Percentiles rank a stretch among this genome's conserved stretches.
These are phyloP conservation scores for Pteronura brasiliensis DNA, from an alignment of 2,113 vertebrate genomes.

Conservation along the genomic window DNA sequence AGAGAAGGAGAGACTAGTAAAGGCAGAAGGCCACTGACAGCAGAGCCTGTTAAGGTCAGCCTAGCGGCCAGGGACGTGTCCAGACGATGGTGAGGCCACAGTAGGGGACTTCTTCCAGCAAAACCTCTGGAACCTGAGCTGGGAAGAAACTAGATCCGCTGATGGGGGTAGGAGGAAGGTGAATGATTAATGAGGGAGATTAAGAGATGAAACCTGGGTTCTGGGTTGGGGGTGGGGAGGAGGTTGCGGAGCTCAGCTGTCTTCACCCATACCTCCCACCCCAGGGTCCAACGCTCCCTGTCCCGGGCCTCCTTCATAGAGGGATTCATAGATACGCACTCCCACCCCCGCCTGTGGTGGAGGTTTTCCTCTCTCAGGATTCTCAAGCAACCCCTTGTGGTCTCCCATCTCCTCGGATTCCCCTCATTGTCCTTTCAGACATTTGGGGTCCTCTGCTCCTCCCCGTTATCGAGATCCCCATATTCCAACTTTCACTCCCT, in stretches of 20 bases:
- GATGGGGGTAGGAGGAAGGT: background rate
- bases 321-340: background rate
- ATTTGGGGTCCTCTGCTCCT: background rate
- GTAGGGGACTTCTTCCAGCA: conserved; percentile 37
- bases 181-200: conserved; percentile 77
- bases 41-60: background rate
- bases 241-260: background rate
- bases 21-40: background rate
- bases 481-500: background rate
- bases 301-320: background rate
- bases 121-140: conserved; percentile 63
- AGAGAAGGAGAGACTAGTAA: background rate
- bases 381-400: background rate
- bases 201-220: conserved; percentile 67
- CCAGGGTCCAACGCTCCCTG: background rate
- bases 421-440: background rate
- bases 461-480: background rate
- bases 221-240: background rate
- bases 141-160: conserved; percentile 55
- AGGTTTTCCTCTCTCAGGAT: background rate
- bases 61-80: background rate
- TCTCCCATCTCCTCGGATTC: background rate
- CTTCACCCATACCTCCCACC: background rate
- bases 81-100: conserved; percentile 30
- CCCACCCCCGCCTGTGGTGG: background rate